phyloP scores from a whole-genome alignment of 53 echinoderm and acorn worm genomes.

The Zoroaster sp. region DNA sequence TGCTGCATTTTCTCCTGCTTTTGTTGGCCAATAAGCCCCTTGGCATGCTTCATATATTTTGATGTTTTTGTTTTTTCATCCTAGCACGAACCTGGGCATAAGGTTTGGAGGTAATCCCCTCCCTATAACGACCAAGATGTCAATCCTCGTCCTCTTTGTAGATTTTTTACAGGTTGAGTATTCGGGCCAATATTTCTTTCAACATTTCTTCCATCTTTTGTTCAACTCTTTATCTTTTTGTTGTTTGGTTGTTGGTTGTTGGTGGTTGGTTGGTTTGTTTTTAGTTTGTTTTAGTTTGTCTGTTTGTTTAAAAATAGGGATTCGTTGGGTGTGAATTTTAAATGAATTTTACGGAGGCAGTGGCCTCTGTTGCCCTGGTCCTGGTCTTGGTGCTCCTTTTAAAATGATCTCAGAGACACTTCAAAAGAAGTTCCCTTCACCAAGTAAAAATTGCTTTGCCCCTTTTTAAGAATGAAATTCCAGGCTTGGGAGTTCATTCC shows the following conservation, averaged over 20 bases:
- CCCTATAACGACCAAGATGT: background rate
- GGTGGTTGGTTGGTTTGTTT: background rate
- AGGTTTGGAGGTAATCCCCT: constrained; percentile 29
- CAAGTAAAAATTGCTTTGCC: too few relatives aligned
- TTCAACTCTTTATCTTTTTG: too few relatives aligned
- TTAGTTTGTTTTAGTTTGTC: background rate
- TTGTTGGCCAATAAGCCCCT: background rate
- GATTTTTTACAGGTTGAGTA: constrained; percentile 42
- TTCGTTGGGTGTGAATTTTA: too few relatives aligned
- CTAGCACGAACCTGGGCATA: constrained; percentile 38
- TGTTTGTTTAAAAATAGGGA: too few relatives aligned
- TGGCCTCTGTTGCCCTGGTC: too few relatives aligned
- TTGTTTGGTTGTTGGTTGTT: background rate
- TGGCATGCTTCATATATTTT: background rate
- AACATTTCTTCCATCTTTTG: background rate
- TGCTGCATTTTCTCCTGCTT: too few relatives aligned
- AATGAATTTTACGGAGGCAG: too few relatives aligned
- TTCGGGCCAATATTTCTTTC: background rate
- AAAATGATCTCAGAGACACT: too few relatives aligned
- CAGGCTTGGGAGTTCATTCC: too few relatives aligned
- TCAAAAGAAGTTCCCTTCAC: too few relatives aligned
- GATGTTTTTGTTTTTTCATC: constrained; percentile 15
- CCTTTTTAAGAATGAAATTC: too few relatives aligned
- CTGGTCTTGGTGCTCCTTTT: too few relatives aligned
- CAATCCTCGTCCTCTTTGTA: background rate